phyloP scores from a whole-genome alignment of 2,888 invertebrate genomes.

The Sesamia inferens region DNA sequence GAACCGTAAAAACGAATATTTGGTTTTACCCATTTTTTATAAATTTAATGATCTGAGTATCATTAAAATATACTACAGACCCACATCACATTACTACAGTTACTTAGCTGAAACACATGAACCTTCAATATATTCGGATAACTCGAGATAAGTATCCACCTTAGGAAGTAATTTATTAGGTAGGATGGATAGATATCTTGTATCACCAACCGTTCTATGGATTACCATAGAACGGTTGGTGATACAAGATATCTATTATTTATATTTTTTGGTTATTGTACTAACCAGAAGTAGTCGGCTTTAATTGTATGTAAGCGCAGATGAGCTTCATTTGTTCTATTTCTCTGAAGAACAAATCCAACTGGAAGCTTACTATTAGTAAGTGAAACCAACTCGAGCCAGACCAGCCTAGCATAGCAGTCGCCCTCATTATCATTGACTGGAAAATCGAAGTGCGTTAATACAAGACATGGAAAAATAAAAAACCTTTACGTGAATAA shows the following conservation, averaged over 20 bases:
- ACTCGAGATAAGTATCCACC: not conserved
- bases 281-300: constrained; percentile 72
- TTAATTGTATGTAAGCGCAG: constrained; percentile 77
- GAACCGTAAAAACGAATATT: too few relatives aligned
- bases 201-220: not conserved
- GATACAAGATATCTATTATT: too few relatives aligned
- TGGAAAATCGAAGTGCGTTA: constrained; percentile 58
- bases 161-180: not conserved
- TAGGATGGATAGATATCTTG: not conserved
- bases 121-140: not conserved
- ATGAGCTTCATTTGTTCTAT: constrained; percentile 78
- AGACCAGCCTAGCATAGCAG: constrained; percentile 71
- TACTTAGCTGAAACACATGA: too few relatives aligned
- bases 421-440: constrained; percentile 66
- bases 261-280: too few relatives aligned
- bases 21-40: too few relatives aligned
- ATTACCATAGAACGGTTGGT: too few relatives aligned
- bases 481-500: not conserved
- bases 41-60: too few relatives aligned
- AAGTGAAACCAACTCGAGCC: constrained; percentile 70
- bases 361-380: constrained; percentile 57
- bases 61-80: too few relatives aligned
- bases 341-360: constrained; percentile 74
- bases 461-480: not conserved
- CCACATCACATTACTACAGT: too few relatives aligned